Base-by-base conservation (phyloP, 2,113 vertebrate species). In the Talpa occidentalis region DNA sequence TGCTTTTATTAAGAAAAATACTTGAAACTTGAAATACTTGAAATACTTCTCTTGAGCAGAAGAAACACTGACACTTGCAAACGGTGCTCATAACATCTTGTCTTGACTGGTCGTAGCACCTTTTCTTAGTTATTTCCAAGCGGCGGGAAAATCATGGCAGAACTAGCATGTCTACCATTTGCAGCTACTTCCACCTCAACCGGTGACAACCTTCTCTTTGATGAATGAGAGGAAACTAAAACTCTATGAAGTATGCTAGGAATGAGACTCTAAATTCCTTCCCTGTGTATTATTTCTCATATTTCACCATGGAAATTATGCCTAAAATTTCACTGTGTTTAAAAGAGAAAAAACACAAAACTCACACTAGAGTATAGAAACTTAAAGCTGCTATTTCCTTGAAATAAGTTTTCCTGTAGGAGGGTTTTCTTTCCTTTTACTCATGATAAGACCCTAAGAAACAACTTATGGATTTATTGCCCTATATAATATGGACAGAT, bases 51-150 rank as follows among this genome's bases (percentile, higher is more conserved):
- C 30, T 37, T n/a, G 8, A 64, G 64, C 24, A 73, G 49, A 30
- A 62, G 28, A 81, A 47, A 24, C 21, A 3, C 24, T 2, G 30
- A 62, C 6, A 6, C 8, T 7, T 30, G 19, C 32, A 16, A 10
- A 0, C 1, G 16, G 12, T 37, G 30, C 42, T 32, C 28, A 28
- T 12, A n/a, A 24, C 16, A 4, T 6, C 0, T 7, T 22, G 47
- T 30, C 67, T 52, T 54, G 3, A 4, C 24, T 12, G 42, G 16
- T 52, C 28, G 28, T 28, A 26, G 1, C 28, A 2, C 9, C 0
- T 10, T n/a, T 32, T 30, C 59, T 35, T 56, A 10, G 2, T 26
- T 21, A 37, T 35, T 16, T 2, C 22, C n/a, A 11, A 1, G 32
- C 17, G 60, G 16, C 54, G 52, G n/a, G 47, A 49, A 80, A 28